Percentiles rank a stretch among this genome's conserved stretches.
These are phyloP conservation scores for Microcebus griseorufus DNA, from an alignment of 2,113 vertebrate genomes.

Conservation along the genomic window DNA sequence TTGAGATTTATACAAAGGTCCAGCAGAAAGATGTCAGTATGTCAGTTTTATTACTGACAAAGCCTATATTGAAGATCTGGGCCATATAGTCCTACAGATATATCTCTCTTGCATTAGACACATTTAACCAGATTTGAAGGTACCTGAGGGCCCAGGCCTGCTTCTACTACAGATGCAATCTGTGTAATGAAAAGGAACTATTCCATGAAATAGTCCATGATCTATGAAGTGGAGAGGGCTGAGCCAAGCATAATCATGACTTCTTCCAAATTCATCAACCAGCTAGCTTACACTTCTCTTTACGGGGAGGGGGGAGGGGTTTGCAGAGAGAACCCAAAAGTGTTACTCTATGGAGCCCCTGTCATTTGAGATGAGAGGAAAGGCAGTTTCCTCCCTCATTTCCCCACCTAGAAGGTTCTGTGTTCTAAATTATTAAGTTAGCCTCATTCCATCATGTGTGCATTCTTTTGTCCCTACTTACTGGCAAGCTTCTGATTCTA, in stretches of 20 bases:
- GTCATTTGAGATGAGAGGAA: not conserved
- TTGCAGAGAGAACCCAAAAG: not conserved
- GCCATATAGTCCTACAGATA: not conserved
- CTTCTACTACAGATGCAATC: not conserved
- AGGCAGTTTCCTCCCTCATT: not conserved
- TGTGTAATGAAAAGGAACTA: not conserved
- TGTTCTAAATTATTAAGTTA: not conserved
- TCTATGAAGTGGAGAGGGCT: not conserved
- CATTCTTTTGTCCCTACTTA: not conserved
- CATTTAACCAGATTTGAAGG: not conserved
- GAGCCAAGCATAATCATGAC: not conserved
- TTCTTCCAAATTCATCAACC: not conserved
- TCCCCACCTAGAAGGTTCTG: not conserved
- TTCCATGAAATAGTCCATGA: not conserved
- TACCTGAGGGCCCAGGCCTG: not conserved
- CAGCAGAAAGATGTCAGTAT: not conserved
- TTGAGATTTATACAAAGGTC: not conserved
- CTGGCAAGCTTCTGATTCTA: not conserved
- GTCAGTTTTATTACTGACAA: not conserved
- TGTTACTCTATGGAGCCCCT: not conserved
- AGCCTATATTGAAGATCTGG: not conserved
- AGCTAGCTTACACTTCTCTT: not conserved
- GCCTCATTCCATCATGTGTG: not conserved
- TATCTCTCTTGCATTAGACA: not conserved
- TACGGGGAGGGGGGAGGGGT: accelerated